Base-by-base conservation (phyloP, 2,113 vertebrate genomes). In the Gymnarchus niloticus region DNA sequence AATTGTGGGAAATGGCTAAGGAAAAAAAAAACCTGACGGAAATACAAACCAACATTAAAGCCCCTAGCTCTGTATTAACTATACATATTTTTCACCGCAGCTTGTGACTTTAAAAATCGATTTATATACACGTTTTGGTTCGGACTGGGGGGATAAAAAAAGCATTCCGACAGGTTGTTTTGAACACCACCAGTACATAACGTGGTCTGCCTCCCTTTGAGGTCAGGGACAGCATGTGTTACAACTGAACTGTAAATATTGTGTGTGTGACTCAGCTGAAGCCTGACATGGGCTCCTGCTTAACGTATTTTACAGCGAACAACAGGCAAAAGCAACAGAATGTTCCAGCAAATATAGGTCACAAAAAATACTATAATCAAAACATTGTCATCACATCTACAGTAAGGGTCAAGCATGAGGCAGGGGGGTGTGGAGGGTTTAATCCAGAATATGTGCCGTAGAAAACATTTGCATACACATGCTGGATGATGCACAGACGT, bases 261-360 rank as follows among this genome's bases (percentile, higher is more conserved):
- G 21, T 33, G 28, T 33, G 28, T 76, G 25, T n/a, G 51, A 37
- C 84, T 85, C 84, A 77, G 33, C 59, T 23, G 49, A 76, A 51
- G 44, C 37, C 65, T 44, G 28, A 49, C 21, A 51, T 28, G 7
- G 59, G 37, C 59, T 46, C 51, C 49, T 83, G 85, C 56, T 69
- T 69, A 52, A 48, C 82, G 46, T 83, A 73, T 83, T 83, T 48
- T 69, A 86, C 56, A 46, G 41, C 48, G 52, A 8, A 19, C 56
- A 81, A 28, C 56, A 69, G 59, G 82, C 23, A 2, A 44, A 51
- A 59, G 51, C 23, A 65, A 46, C 85, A 73, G 21, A 23, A 41
- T 76, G 57, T 76, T 86, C 59, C 19, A 83, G 85, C 56, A 69
- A 69, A 83, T 52, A 81, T 65, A 86, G n/a, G 48, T 65, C 69